Percentiles rank a stretch among this genome's conserved stretches.
Conservation (phyloP, 2,888 invertebrate genomes). For the Drosophila robusta region DNA sequence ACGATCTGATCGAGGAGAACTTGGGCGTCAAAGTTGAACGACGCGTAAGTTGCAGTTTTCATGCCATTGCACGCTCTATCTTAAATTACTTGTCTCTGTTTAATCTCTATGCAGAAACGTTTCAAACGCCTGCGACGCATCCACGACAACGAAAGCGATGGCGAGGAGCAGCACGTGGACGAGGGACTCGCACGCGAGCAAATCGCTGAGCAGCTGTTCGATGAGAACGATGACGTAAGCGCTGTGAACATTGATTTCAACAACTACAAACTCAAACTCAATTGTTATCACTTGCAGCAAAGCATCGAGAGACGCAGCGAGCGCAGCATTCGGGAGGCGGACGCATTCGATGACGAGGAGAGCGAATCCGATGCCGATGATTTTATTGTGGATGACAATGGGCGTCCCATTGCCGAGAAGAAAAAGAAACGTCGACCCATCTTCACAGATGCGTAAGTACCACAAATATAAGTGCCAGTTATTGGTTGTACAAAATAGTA, state of each 20-base stretch:
- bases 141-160: slow-evolving; percentile 96
- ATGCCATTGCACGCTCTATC: neutral
- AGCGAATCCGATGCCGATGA: slow-evolving; percentile 96
- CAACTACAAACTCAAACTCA: too few relatives aligned
- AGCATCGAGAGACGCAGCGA: slow-evolving; percentile 93
- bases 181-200: slow-evolving; percentile 93
- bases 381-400: slow-evolving; percentile 99
- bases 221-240: slow-evolving; percentile 92
- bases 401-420: slow-evolving; percentile 93
- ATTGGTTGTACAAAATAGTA: too few relatives aligned
- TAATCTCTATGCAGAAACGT: slow-evolving; percentile 87
- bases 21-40: slow-evolving; percentile 96
- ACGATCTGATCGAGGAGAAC: slow-evolving; percentile 98
- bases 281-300: slow-evolving; percentile 83
- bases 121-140: slow-evolving; percentile 94
- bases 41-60: slow-evolving; percentile 87
- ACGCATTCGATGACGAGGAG: slow-evolving; percentile 88
- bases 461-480: neutral
- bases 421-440: slow-evolving; percentile 92
- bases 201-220: slow-evolving; percentile 95
- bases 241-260: too few relatives aligned
- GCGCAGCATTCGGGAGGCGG: slow-evolving; percentile 87
- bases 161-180: slow-evolving; percentile 91
- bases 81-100: neutral
- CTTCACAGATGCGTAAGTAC: slow-evolving; percentile 93